phyloP scores from a whole-genome alignment of 2,888 invertebrate species.

The Eutolmus rufibarbis region DNA sequence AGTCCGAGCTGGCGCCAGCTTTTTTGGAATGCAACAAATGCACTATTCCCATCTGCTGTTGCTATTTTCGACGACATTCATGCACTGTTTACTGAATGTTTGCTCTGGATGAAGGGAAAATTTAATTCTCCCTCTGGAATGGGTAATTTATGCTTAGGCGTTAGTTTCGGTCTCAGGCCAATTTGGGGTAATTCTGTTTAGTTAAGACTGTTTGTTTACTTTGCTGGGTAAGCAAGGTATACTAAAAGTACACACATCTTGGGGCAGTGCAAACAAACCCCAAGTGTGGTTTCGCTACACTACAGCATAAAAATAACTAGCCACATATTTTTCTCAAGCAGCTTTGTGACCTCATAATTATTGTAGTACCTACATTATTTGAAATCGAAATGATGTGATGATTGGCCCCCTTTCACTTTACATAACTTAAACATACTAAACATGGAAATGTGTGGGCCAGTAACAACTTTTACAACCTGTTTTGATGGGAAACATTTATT shows the following conservation, averaged over 20 bases:
- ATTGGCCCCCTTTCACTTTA: not conserved
- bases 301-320: not conserved
- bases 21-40: conserved; percentile 24
- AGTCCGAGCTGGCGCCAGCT: not conserved
- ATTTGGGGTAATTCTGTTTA: not conserved
- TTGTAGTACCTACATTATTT: not conserved
- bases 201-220: not conserved
- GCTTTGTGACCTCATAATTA: not conserved
- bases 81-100: not conserved
- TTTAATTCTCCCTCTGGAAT: not conserved
- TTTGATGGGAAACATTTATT: not conserved
- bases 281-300: not conserved
- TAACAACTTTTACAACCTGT: not conserved
- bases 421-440: not conserved
- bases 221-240: not conserved
- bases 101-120: not conserved
- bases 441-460: not conserved
- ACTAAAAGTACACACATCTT: not conserved
- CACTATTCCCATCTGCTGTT: not conserved
- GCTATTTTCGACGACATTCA: conserved; percentile 11
- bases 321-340: not conserved
- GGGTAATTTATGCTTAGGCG: not conserved
- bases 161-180: not conserved
- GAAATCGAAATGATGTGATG: not conserved
- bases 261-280: not conserved